A percentile compares a stretch with the other conserved stretches of the same genome.
These are phyloP conservation scores for Chionomys nivalis DNA, from an alignment of 2,113 vertebrate genomes.

Conservation along the genomic window DNA sequence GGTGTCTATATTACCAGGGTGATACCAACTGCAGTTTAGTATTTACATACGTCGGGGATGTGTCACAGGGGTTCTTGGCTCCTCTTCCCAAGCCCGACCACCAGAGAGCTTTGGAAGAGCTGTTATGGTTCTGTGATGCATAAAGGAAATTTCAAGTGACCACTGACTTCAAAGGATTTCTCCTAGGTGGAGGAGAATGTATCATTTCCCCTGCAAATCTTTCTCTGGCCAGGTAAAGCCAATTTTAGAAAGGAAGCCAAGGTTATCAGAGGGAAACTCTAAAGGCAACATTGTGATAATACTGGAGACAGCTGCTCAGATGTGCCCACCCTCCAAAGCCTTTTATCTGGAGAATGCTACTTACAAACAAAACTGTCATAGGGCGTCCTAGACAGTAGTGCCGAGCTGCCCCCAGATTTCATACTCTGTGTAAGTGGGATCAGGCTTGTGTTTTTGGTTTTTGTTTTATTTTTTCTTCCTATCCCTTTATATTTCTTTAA, in stretches of 20 bases:
- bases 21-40: not conserved
- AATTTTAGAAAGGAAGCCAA: slow-evolving; percentile 7
- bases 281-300: not conserved
- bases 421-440: not conserved
- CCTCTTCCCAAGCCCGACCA: not conserved
- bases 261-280: not conserved
- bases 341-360: not conserved
- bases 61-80: not conserved
- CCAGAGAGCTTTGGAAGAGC: not conserved
- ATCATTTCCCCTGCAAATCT: slow-evolving; percentile 26
- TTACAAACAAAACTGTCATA: not conserved
- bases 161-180: slow-evolving; percentile 46
- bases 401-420: not conserved
- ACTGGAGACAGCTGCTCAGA: not conserved
- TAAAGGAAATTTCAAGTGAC: slow-evolving; percentile 32
- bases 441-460: no score
- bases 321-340: not conserved
- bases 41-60: not conserved
- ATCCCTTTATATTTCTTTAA: not conserved
- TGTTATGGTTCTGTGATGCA: not conserved
- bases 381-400: not conserved
- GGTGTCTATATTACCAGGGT: not conserved
- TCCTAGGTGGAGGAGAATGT: slow-evolving; percentile 8
- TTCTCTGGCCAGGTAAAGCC: slow-evolving; percentile 20
- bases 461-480: not conserved